Conservation (phyloP, 1,140 invertebrate genomes). For the Dendrolimus kikuchii region DNA sequence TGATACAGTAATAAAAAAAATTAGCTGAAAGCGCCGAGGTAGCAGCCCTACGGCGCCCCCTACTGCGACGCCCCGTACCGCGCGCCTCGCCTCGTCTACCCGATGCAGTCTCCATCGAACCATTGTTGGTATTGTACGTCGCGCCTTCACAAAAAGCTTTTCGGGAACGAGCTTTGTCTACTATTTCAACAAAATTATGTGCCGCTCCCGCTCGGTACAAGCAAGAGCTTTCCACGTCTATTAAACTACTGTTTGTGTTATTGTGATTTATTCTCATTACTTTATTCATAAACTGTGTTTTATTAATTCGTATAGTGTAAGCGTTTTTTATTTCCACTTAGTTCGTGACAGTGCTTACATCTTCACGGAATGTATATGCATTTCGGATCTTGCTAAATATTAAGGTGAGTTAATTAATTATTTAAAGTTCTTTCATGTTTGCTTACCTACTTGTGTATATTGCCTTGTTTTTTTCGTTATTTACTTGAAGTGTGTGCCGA, state of each 20-base stretch:
- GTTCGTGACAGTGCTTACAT: slow-evolving; percentile 50
- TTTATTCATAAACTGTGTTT: slow-evolving; percentile 17
- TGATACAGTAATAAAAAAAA: too few relatives aligned
- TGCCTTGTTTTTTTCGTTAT: too few relatives aligned
- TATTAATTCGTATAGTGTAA: slow-evolving; percentile 30
- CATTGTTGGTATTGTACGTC: slow-evolving; percentile 24
- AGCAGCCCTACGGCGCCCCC: slow-evolving; percentile 33
- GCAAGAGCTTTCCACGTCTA: slow-evolving; percentile 14
- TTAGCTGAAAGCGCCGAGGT: too few relatives aligned
- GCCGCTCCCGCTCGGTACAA: slow-evolving; percentile 25
- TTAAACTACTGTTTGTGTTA: slow-evolving; percentile 31
- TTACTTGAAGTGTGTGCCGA: too few relatives aligned
- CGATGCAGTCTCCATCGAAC: slow-evolving; percentile 53
- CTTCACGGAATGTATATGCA: slow-evolving; percentile 38
- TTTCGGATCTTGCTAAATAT: slow-evolving; percentile 36
- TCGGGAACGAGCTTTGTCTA: slow-evolving; percentile 57
- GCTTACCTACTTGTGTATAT: too few relatives aligned
- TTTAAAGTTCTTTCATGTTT: slow-evolving; percentile 1
- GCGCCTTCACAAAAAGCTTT: slow-evolving; percentile 33
- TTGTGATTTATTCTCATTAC: slow-evolving; percentile 18
- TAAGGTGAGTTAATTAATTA: slow-evolving; percentile 33
- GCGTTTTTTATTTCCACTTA: slow-evolving; percentile 44
- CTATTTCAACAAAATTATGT: slow-evolving; percentile 36
- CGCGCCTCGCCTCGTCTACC: slow-evolving; percentile 23
- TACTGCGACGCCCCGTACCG: slow-evolving; percentile 36